Percentiles rank a stretch among this genome's conserved stretches.
These are phyloP conservation scores for Tarsius wallacei DNA, from an alignment of 2,797 vertebrate species.

Conservation along the genomic window DNA sequence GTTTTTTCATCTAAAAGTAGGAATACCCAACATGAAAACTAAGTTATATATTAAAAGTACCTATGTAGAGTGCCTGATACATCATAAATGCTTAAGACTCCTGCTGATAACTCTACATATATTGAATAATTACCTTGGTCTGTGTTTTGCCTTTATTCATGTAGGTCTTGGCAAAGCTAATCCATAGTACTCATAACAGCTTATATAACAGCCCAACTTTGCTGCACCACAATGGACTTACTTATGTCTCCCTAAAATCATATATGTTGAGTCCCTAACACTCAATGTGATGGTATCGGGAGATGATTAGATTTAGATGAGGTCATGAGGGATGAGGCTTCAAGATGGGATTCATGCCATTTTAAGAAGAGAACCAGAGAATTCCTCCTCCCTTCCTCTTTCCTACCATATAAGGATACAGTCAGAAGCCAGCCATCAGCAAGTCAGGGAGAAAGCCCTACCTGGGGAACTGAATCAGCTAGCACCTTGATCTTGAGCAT, in stretches of 20 bases:
- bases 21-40: neutral
- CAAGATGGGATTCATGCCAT: neutral
- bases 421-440: neutral
- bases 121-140: constrained; percentile 5
- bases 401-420: neutral
- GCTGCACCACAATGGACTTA: neutral
- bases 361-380: neutral
- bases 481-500: neutral
- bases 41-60: constrained; percentile 17
- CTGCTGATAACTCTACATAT: neutral
- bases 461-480: neutral
- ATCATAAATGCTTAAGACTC: neutral
- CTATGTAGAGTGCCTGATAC: neutral
- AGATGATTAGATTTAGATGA: neutral
- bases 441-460: neutral
- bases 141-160: neutral
- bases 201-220: neutral
- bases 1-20: constrained; percentile 8
- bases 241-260: neutral
- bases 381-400: neutral
- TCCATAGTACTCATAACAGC: neutral
- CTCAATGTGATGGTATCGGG: neutral
- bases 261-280: neutral
- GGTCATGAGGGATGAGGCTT: neutral
- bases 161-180: constrained; percentile 18